Evolutionary conservation across 1,140 invertebrate species (phyloP), one percentile per base, ranked within the genome.

Genomic region (Sycobia sp.): DNA sequence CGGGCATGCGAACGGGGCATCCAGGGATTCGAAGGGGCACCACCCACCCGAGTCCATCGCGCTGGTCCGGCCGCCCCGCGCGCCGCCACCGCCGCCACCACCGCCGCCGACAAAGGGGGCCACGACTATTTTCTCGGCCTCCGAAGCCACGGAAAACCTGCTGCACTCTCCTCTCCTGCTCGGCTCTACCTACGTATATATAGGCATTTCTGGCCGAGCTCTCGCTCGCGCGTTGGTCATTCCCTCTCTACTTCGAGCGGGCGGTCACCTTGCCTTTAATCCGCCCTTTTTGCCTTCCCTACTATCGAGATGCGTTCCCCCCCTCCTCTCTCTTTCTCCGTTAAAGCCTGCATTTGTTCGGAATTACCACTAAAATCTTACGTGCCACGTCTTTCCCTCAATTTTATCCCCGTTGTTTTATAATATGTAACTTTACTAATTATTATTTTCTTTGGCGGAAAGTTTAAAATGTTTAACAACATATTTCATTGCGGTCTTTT

Each of bases 31-130:
- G 73, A 79, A 79, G 71, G 74, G 77, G 79, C 70, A 77, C 79
- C 80, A 80, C 80, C 80, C 80, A 80, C 77, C n/a, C 68, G 67
- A 73, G 78, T 81, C 77, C 76, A 81, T 74, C 78, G 78, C 80
- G 79, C 79, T 77, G 78, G 79, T 81, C 80, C 75, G 74, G 72
- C 73, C 77, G 71, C 73, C 75, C 75, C 74, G 71, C 67, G 69
- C 70, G 64, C 29, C 46, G 34, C 34, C 34, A 20, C 10, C n/a
- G 18, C 56, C 18, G n/a, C n/a, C n/a, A n/a, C n/a, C n/a, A n/a
- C n/a, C n/a, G n/a, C 47, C 47, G 27, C 47, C 27, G 47, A 32
- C 11, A 32, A n/a, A 49, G 32, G 47, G 47, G 47, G 69, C 32
- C 70, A 67, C 67, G 62, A 65, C 71, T 70, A 76, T 78, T 80